These are phyloP conservation scores for Sciurus vulgaris DNA, from an alignment of 2,797 vertebrate species.

Conservation along the genomic window DNA sequence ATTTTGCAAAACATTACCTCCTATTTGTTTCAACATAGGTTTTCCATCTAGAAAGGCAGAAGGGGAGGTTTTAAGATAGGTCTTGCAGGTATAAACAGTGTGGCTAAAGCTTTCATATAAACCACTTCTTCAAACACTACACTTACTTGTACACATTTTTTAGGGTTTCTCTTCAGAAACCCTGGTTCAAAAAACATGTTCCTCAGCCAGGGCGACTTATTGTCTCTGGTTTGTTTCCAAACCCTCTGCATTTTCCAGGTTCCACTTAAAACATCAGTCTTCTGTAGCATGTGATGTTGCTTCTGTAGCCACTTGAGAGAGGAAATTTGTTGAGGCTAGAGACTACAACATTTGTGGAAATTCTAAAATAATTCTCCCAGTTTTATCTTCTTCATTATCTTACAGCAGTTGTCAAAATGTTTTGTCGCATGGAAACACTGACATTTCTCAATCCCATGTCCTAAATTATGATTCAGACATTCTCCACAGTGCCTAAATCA, in stretches of 20 bases:
- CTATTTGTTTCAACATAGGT: slow-evolving; percentile 59
- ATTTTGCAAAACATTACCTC: slow-evolving; percentile 74
- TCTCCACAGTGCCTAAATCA: neutral
- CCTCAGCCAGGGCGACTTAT: slow-evolving; percentile 5
- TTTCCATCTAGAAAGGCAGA: slow-evolving; percentile 55
- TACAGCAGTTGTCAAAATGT: slow-evolving; percentile 39
- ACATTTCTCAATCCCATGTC: slow-evolving; percentile 50
- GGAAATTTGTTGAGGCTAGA: neutral
- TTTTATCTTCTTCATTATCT: neutral
- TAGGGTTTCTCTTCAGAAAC: neutral
- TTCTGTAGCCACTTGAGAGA: neutral
- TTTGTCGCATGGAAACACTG: neutral
- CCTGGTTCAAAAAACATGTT: slow-evolving; percentile 8
- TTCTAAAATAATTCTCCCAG: neutral
- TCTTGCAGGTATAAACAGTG: neutral
- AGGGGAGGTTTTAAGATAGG: slow-evolving; percentile 3
- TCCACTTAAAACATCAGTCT: neutral
- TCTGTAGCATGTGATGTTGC: neutral
- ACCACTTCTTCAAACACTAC: neutral
- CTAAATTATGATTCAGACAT: slow-evolving; percentile 26
- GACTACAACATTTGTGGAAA: neutral
- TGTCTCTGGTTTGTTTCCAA: neutral
- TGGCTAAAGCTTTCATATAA: neutral
- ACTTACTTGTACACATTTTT: neutral
- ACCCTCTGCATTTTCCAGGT: neutral